Conservation (phyloP, 2,113 vertebrate species). For the Sakesphorus luctuosus region DNA sequence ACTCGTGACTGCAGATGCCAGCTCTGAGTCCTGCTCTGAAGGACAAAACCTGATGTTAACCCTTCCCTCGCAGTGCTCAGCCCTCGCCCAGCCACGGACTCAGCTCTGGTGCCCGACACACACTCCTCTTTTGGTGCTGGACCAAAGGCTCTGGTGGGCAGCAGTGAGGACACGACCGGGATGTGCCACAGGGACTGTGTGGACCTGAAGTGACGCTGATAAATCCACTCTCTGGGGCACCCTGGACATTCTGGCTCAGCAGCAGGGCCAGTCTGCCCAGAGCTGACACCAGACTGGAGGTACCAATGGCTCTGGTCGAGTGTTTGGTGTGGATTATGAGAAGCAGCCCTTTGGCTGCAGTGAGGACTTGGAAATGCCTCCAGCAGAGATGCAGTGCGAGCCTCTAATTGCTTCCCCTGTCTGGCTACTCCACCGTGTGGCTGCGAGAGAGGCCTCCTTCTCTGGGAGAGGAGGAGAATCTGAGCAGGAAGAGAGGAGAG, state of each 20-base stretch:
- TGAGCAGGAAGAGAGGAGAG: neutral
- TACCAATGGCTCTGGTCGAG: fast-evolving
- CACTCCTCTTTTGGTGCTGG: neutral
- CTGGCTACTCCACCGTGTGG: neutral
- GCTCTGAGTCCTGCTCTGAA: neutral
- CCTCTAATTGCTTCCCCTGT: neutral
- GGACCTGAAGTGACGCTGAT: neutral
- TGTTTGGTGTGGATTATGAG: neutral
- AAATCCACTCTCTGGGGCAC: neutral
- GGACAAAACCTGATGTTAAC: fast-evolving
- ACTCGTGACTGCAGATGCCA: neutral
- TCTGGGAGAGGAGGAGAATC: neutral
- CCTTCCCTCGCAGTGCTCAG: fast-evolving
- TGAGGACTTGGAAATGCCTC: neutral
- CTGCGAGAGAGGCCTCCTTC: neutral
- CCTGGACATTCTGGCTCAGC: neutral
- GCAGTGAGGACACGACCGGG: fast-evolving
- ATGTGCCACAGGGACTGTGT: fast-evolving
- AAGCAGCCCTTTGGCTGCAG: neutral
- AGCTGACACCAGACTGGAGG: neutral
- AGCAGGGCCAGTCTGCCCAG: neutral
- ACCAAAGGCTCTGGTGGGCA: neutral
- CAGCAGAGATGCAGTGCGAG: neutral
- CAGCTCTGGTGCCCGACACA: neutral
- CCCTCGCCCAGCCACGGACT: neutral